Conservation (phyloP, 2,113 vertebrate genomes). For the Burhinus bistriatus region DNA sequence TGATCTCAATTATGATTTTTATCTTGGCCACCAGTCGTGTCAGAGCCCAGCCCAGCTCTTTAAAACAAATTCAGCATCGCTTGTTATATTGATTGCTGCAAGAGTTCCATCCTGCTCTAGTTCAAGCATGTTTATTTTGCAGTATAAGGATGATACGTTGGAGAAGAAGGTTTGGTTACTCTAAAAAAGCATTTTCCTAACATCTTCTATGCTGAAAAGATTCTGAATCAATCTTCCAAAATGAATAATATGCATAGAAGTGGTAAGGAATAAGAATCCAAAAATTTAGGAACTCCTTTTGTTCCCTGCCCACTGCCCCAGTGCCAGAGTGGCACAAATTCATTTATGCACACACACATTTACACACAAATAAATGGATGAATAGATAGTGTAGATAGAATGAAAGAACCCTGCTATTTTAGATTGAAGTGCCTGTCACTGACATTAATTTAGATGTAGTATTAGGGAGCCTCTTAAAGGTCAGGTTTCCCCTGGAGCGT, state of each 20-base stretch:
- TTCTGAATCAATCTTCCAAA: background rate
- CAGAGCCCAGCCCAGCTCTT: conserved; percentile 11
- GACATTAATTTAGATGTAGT: conserved; percentile 75
- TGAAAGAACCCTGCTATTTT: conserved; percentile 59
- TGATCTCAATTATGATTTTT: conserved; percentile 18
- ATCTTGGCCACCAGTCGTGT: background rate
- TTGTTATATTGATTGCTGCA: conserved; percentile 1
- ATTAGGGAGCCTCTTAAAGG: conserved; percentile 72
- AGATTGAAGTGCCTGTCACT: conserved; percentile 70
- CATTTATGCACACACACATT: conserved; percentile 40
- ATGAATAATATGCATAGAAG: background rate
- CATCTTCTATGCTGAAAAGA: background rate
- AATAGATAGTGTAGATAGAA: conserved; percentile 33
- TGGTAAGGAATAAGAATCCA: background rate
- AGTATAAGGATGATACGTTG: background rate
- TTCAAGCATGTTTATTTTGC: conserved; percentile 6
- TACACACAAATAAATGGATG: conserved; percentile 53
- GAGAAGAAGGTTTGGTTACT: background rate
- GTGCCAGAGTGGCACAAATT: conserved; percentile 11
- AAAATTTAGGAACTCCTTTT: background rate
- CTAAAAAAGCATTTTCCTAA: background rate
- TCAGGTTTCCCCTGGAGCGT: conserved; percentile 70
- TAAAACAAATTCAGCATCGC: background rate
- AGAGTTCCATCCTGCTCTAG: background rate
- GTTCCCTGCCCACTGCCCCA: background rate